phyloP scores from a whole-genome alignment of 2,797 vertebrate species.

The Allobates femoralis region DNA sequence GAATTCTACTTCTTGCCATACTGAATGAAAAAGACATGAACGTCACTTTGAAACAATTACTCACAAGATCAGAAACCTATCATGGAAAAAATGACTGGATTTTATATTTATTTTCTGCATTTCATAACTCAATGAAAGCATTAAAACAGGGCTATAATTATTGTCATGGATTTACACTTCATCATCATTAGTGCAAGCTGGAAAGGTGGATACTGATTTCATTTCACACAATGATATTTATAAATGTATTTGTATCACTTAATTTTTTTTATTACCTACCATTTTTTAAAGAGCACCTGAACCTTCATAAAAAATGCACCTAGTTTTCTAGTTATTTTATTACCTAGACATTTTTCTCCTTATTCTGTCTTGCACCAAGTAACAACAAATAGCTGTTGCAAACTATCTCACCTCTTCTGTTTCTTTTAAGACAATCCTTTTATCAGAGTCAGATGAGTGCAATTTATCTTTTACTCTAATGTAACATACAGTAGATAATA shows the following conservation, averaged over 20 bases:
- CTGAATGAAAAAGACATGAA: slow-evolving; percentile 62
- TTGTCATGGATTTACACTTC: neutral
- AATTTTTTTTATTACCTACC: neutral
- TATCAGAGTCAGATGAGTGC: too few relatives aligned
- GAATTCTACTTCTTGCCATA: slow-evolving; percentile 71
- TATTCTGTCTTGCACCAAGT: too few relatives aligned
- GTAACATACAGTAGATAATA: too few relatives aligned
- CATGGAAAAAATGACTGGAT: neutral
- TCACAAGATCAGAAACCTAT: slow-evolving; percentile 45
- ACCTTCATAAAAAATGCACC: neutral
- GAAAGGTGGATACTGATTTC: neutral
- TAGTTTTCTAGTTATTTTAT: neutral
- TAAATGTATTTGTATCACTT: neutral
- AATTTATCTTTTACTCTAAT: too few relatives aligned
- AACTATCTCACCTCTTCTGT: too few relatives aligned
- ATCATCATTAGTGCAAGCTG: neutral
- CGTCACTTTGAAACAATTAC: slow-evolving; percentile 66
- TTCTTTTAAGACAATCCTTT: too few relatives aligned
- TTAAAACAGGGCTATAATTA: neutral
- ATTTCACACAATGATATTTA: neutral
- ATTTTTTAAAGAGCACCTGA: neutral
- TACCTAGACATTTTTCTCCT: too few relatives aligned
- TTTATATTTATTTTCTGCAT: neutral
- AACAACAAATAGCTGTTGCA: too few relatives aligned
- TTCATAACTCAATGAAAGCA: neutral